phyloP scores from a whole-genome alignment of 2,797 vertebrate genomes.

The Gorsachius magnificus region DNA sequence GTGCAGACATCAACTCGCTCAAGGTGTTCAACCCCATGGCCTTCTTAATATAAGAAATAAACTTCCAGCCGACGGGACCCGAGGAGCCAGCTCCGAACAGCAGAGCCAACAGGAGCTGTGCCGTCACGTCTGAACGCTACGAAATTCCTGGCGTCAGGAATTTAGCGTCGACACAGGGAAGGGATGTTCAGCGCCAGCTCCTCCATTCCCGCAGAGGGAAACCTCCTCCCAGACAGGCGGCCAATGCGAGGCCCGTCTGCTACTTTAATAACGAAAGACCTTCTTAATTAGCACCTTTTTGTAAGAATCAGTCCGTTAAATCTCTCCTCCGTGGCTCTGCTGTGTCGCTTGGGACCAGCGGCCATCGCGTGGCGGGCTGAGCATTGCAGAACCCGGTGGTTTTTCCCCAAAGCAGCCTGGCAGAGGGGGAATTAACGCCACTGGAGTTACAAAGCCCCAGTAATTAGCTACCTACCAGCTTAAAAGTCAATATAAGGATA shows the following conservation, averaged over 20 bases:
- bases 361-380: neutral
- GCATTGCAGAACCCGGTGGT: neutral
- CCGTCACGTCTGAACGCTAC: neutral
- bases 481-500: neutral
- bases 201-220: neutral
- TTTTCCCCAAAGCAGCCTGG: neutral
- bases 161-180: neutral
- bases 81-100: neutral
- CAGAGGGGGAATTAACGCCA: neutral
- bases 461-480: neutral
- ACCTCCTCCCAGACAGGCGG: neutral
- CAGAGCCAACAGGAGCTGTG: neutral
- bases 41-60: slow-evolving; percentile 63
- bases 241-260: neutral
- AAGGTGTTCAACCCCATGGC: neutral
- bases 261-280: neutral
- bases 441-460: neutral
- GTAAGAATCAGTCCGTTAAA: neutral
- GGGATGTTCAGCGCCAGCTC: rapidly evolving
- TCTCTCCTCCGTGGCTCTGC: neutral
- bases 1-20: neutral
- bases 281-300: slow-evolving; percentile 6
- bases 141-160: neutral
- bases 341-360: neutral
- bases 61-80: neutral